These are phyloP conservation scores for Adela reaumurella DNA, from an alignment of 2,888 invertebrate genomes.

Conservation along the genomic window DNA sequence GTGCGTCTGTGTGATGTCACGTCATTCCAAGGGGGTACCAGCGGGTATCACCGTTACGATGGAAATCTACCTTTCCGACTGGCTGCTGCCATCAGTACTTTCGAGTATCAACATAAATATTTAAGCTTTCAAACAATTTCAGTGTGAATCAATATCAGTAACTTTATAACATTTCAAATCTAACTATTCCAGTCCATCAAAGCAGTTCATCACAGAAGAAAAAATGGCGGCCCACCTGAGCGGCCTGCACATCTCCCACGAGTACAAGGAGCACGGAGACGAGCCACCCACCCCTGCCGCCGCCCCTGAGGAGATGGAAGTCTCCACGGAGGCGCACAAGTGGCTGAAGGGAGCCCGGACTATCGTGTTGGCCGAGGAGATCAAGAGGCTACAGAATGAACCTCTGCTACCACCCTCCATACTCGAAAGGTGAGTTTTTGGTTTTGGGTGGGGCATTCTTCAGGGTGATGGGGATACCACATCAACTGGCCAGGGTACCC, in stretches of 20 bases:
- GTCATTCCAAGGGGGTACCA: too few species aligned
- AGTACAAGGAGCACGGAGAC: conserved; percentile 30
- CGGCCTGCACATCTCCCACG: conserved; percentile 66
- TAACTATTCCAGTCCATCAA: conserved; percentile 49
- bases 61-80: too few species aligned
- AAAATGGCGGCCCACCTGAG: conserved; percentile 79
- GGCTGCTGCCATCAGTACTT: too few species aligned
- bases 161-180: too few species aligned
- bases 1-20: too few species aligned
- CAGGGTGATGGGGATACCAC: too few species aligned
- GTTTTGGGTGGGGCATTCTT: too few species aligned
- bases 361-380: conserved; percentile 66
- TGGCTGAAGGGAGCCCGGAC: conserved; percentile 30
- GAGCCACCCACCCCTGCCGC: not conserved
- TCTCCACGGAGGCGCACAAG: conserved; percentile 18
- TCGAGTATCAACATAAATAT: too few species aligned
- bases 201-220: conserved; percentile 79
- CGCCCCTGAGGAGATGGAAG: conserved; percentile 29
- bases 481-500: too few species aligned
- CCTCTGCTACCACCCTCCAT: conserved; percentile 65
- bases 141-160: too few species aligned
- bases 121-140: too few species aligned
- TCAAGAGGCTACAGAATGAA: conserved; percentile 63
- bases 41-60: too few species aligned
- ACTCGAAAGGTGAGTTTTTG: conserved; percentile 41